Base-by-base conservation (phyloP, 2,888 invertebrate genomes). In the Philopedon plagiatum region DNA sequence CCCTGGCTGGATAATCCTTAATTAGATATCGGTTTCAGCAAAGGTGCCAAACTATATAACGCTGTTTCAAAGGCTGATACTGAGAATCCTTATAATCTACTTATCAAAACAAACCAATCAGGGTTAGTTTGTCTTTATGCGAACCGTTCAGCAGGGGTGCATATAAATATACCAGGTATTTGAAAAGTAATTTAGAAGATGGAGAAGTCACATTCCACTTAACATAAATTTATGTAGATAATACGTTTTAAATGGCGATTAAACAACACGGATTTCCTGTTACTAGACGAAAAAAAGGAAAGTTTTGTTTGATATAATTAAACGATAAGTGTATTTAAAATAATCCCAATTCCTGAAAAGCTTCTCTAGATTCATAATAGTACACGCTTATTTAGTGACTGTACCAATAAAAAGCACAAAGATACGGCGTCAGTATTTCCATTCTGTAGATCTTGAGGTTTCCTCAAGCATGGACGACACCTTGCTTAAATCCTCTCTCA, bases 11-110 rank as follows among this genome's bases (percentile, higher is more conserved):
- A 76, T 79, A 79, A 79, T 79, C 78, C 78, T 75, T 79, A 79
- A 79, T 79, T 79, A 78, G 77, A 79, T 78, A 79, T 79, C 75
- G 78, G 78, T 78, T 79, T 75, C 77, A 76, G 73, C 73, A 68
- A 76, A 79, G 79, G 78, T 79, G 78, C 77, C 78, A 77, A 78
- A 77, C 77, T 72, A 54, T 61, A 68, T 54, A 62, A 46, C 49
- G 51, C 39, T 54, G 34, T 62, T 66, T 34, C 54, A 71, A 66
- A 66, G 66, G 26, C 56, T 54, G 71, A 72, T 60, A 61, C 61
- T 51, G 26, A n/a, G 58, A 65, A 64, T 65, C 73, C 71, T 69
- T 68, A 63, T 75, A 75, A 75, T 75, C 75, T 75, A 75, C 73
- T 75, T 75, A 75, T 73, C 73, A 62, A 66, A 66, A 67, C 71